These are phyloP conservation scores for Gymnopithys bicolor DNA, from an alignment of 2,797 vertebrate genomes.

Conservation along the genomic window DNA sequence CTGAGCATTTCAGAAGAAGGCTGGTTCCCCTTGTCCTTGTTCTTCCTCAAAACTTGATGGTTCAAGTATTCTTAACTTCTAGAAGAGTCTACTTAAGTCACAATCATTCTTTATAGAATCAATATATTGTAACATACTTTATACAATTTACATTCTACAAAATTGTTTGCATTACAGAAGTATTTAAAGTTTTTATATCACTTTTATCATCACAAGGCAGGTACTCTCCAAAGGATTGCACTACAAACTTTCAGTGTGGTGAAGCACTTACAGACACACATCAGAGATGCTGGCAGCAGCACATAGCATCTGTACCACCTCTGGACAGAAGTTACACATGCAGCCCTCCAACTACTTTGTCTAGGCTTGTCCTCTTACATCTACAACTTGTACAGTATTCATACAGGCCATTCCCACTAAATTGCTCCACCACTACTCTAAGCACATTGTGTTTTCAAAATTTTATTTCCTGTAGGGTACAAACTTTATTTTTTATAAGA, in stretches of 20 bases:
- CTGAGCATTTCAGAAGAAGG: not conserved
- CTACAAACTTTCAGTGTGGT: not conserved
- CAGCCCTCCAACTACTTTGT: not conserved
- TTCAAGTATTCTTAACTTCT: not conserved
- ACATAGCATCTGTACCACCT: not conserved
- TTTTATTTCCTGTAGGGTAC: not conserved
- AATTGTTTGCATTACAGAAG: not conserved
- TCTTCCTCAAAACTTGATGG: not conserved
- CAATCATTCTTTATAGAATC: not conserved
- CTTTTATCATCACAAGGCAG: not conserved
- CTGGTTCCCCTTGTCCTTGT: fast-evolving
- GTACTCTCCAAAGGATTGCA: not conserved
- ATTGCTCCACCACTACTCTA: not conserved
- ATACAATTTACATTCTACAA: conserved; percentile 14
- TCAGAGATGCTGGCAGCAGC: not conserved
- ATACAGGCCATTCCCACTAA: not conserved
- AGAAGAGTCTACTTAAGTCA: not conserved
- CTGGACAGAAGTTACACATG: not conserved
- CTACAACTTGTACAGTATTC: not conserved
- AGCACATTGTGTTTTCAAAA: not conserved
- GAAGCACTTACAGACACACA: not conserved
- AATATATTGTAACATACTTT: not conserved
- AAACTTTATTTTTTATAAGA: not conserved
- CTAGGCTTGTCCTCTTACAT: not conserved
- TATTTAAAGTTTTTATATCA: not conserved